Conservation (phyloP, 2,888 invertebrate genomes). For the Diarsia dahlii region DNA sequence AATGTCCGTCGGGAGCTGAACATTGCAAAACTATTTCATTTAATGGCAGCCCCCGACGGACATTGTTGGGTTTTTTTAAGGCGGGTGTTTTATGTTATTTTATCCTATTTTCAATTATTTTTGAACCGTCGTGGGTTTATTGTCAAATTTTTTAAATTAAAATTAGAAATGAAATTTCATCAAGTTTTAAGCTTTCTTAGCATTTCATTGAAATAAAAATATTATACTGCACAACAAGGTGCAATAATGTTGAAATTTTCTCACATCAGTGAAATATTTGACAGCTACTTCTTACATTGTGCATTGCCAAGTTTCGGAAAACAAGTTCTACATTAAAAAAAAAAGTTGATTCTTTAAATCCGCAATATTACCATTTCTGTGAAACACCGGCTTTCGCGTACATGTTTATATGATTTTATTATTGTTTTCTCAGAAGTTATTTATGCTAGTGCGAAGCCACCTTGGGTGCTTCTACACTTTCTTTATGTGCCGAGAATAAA, state of each 20-base stretch:
- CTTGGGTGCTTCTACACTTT: slow-evolving; percentile 4
- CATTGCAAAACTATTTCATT: no score
- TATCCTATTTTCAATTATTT: no score
- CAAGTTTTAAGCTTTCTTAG: no score
- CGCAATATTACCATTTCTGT: neutral
- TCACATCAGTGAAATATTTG: neutral
- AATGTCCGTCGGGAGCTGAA: no score
- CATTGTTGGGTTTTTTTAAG: no score
- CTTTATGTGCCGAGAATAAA: slow-evolving; percentile 14
- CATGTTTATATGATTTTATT: slow-evolving; percentile 16
- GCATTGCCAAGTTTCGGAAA: neutral
- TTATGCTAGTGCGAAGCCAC: slow-evolving; percentile 4
- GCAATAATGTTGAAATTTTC: neutral
- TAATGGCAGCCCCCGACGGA: no score
- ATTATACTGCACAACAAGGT: no score
- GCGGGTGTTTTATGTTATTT: no score
- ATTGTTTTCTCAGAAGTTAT: slow-evolving; percentile 14
- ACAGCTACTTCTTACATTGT: neutral
- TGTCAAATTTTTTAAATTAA: no score
- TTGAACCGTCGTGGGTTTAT: no score
- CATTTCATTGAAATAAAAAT: no score
- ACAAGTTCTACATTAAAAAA: neutral
- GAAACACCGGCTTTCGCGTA: neutral
- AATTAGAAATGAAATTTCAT: no score
- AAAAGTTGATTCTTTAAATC: neutral